Conservation (phyloP, 2,113 vertebrate species). For the Odontesthes bonariensis region DNA sequence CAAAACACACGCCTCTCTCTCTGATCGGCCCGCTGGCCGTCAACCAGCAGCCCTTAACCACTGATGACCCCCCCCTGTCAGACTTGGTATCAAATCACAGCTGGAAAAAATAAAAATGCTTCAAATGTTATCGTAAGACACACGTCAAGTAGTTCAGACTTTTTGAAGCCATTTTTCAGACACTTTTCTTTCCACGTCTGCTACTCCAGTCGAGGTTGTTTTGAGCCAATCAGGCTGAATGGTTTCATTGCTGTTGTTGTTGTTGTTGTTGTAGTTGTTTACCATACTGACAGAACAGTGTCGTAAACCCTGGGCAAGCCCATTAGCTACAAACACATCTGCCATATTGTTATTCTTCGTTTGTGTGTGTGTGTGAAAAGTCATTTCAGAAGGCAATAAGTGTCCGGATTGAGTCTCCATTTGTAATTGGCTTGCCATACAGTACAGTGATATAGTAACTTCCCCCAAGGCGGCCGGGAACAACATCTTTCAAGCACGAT, state of each 20-base stretch:
- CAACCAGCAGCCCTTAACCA: conserved; percentile 65
- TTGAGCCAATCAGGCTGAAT: conserved; percentile 73
- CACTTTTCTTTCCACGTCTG: conserved; percentile 51
- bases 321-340: conserved; percentile 45
- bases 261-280: conserved; percentile 12
- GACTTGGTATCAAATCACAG: conserved; percentile 43
- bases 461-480: conserved; percentile 75
- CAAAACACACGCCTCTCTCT: conserved; percentile 54
- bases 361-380: conserved; percentile 67
- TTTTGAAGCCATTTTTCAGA: conserved; percentile 50
- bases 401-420: conserved; percentile 83
- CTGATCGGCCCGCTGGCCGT: conserved; percentile 26
- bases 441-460: conserved; percentile 86
- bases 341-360: conserved; percentile 63
- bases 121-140: conserved; percentile 28
- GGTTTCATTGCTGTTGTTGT: conserved; percentile 60
- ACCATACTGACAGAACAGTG: conserved; percentile 61
- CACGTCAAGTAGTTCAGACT: conserved; percentile 6
- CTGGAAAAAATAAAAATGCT: conserved; percentile 49
- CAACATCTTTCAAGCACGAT: conserved; percentile 55
- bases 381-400: conserved; percentile 81
- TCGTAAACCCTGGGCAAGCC: conserved; percentile 43
- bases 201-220: conserved; percentile 70
- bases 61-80: too few relatives aligned
- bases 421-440: conserved; percentile 85